Percentiles rank a stretch among this genome's conserved stretches.
Evolutionary conservation across 2,113 vertebrate species (phyloP).

Genomic region (Eretmodus cyanostictus): DNA sequence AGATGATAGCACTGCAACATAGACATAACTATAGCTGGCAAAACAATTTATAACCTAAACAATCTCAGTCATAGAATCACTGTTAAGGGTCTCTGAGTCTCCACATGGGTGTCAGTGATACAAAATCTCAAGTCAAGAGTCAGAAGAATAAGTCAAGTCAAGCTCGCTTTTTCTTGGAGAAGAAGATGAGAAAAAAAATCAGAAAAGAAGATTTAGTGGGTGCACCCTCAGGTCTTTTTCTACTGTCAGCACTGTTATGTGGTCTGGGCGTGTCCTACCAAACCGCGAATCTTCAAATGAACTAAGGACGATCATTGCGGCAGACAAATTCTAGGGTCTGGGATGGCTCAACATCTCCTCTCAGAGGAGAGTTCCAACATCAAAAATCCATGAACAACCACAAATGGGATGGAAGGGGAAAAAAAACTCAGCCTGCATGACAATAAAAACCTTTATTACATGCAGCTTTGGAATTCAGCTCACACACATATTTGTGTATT

Average conservation of each 20-base stretch:
- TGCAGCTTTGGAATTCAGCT: neutral
- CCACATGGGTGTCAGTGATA: neutral
- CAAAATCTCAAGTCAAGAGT: neutral
- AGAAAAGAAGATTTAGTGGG: neutral
- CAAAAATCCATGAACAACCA: neutral
- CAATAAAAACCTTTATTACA: neutral
- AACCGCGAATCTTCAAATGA: neutral
- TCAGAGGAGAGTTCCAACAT: neutral
- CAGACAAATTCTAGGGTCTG: neutral
- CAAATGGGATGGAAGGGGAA: accelerated
- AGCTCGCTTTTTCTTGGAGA: neutral
- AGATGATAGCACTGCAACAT: neutral
- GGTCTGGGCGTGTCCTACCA: neutral
- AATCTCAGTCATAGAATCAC: neutral
- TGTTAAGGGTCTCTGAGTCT: neutral
- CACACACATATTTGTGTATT: neutral
- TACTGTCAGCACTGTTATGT: neutral
- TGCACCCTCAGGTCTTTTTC: neutral
- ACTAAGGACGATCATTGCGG: neutral
- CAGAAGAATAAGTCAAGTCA: neutral
- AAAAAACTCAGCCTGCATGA: accelerated
- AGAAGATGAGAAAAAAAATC: neutral
- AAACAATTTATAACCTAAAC: neutral
- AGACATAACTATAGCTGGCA: neutral
- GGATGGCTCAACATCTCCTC: neutral